Base-by-base conservation (phyloP, 1,140 invertebrate genomes). In the Drosophila guanche region DNA sequence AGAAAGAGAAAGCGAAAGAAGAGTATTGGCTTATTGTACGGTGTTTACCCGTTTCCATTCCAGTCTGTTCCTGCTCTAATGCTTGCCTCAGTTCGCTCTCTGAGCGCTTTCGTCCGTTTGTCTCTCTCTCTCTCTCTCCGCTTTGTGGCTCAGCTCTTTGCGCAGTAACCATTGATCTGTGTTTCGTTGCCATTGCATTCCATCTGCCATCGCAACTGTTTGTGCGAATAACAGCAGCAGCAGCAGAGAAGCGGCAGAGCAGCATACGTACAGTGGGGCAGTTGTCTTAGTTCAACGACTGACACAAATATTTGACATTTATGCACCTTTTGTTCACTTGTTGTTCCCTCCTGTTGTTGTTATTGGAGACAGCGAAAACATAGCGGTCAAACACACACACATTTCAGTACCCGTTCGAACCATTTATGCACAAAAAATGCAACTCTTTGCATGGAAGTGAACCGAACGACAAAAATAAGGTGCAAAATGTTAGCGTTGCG, bases 371-470 rank as follows among this genome's bases (percentile, higher is more conserved):
- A 22, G 5, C 16, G 1, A 55, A 43, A 37, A 12, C 25, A n/a
- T 22, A n/a, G 33, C 56, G 56, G 58, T 29, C 43, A 54, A 12
- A 55, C 42, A 51, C 33, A 55, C 42, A 51, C 33, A 67, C 65
- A 68, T 67, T 67, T 40, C 47, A n/a, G 27, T 6, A 33, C 42
- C 29, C 25, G 20, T 8, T 5, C 60, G 66, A 85, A 85, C 76
- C 86, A 85, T 85, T 85, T 86, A 85, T 86, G 80, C 63, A 74
- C 80, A 73, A 85, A 76, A 68, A 84, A 58, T 57, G 58, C 48
- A 46, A 54, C 63, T 57, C 59, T 73, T 73, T 81, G 68, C 70
- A 75, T 70, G 63, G 48, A 23, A 61, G 57, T 33, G 43, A 51
- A 20, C 7, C 8, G 16, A 37, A 40, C 5, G 43, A 1, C 5